A percentile compares a stretch with the other conserved stretches of the same genome.
phyloP scores from a whole-genome alignment of 1,140 invertebrate species.

The Acyrthosiphon pisum region DNA sequence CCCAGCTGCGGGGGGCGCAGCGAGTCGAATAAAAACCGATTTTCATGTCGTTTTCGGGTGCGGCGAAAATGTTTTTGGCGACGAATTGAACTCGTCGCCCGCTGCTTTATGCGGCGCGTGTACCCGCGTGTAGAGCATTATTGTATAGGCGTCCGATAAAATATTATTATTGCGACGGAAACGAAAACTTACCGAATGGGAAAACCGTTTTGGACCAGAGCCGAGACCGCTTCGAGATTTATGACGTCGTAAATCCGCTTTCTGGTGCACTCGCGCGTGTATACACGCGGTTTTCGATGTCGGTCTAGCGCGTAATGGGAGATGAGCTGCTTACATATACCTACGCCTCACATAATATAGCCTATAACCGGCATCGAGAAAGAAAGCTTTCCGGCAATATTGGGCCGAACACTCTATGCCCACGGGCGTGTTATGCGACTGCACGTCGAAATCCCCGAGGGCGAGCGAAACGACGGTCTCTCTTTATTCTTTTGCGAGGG shows the following conservation, averaged over 20 bases:
- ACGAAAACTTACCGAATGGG: constrained; percentile 13
- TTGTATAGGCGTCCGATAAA: neutral
- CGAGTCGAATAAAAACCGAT: neutral
- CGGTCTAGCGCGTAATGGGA: neutral
- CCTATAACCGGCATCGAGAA: neutral
- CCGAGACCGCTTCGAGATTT: constrained; percentile 10
- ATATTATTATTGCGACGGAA: neutral
- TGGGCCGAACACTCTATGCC: neutral
- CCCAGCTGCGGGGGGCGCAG: neutral
- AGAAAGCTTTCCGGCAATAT: neutral
- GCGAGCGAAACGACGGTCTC: neutral
- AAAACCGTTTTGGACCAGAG: constrained; percentile 44
- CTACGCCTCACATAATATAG: no score
- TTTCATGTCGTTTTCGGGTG: neutral
- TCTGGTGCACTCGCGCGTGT: neutral
- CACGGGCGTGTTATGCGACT: neutral
- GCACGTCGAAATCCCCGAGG: neutral
- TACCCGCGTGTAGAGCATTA: no score
- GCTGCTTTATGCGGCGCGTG: neutral
- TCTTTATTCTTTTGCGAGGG: neutral
- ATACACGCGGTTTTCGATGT: neutral
- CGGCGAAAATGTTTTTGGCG: neutral
- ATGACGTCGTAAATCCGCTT: constrained; percentile 22
- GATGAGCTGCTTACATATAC: neutral
- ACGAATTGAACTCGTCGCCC: neutral